Base-by-base conservation (phyloP, 2,797 vertebrate species). In the Esox lucius region DNA sequence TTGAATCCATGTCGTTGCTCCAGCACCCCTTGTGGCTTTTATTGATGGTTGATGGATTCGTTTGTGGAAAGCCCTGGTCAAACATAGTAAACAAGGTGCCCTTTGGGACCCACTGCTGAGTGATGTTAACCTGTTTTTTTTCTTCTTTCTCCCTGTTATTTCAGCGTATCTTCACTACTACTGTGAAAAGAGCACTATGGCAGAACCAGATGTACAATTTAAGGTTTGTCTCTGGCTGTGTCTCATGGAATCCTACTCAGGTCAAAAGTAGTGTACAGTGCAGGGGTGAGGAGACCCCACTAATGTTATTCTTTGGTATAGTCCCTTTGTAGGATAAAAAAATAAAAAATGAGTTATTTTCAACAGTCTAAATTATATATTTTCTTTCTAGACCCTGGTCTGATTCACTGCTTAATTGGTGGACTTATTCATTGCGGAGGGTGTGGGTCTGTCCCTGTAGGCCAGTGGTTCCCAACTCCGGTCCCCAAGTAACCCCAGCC, bases 121-220 rank as follows among this genome's bases (percentile, higher is more conserved):
- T 1, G 3, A n/a, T 56, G 7, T 56, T 56, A 22, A 56, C 53
- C n/a, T 22, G 53, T 56, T 56, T 3, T n/a, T n/a, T 19, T 56
- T n/a, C 17, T 53, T 8, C 39, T 39, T 39, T n/a, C 48, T 4
- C 19, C 16, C n/a, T 56, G 51, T 56, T 56, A 56, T 56, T 24
- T 11, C 56, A 61, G 22, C 22, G 0, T 61, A 61, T 26, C 22
- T 24, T 61, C 22, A 61, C 56, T 24, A 61, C 22, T 24, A 61
- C 56, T 2, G 22, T 61, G 56, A 61, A 61, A 17, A 61, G 11
- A 26, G 56, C 11, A 9, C 56, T 61, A 61, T 61, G 56, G 56
- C 56, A 61, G 56, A 61, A 61, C 56, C 56, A 61, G 56, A 61
- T 61, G 56, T 61, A 13, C 56, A 61, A 26, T 61, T 61, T 61